phyloP scores from a whole-genome alignment of 2,113 vertebrate species.

The Aleadryas rufinucha region DNA sequence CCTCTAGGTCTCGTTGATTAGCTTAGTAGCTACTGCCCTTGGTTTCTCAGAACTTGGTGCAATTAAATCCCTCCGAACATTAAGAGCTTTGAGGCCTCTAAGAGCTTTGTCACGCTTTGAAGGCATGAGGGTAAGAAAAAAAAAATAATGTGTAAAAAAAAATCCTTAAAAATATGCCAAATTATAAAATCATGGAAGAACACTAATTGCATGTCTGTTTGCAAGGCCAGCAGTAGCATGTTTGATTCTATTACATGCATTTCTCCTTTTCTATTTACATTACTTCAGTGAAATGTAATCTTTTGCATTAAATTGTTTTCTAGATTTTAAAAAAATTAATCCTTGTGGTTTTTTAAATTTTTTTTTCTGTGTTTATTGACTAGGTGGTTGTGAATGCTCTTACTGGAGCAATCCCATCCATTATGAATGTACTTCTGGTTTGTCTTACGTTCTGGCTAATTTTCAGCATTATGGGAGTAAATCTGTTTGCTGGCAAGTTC shows the following conservation, averaged over 20 bases:
- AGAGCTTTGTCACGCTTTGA: constrained; percentile 98
- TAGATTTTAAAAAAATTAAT: background rate
- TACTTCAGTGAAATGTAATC: background rate
- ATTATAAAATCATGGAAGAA: background rate
- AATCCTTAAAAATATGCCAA: background rate
- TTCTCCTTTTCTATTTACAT: background rate
- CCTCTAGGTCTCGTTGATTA: constrained; percentile 91
- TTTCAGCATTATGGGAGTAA: constrained; percentile 99
- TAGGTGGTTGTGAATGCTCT: constrained; percentile 98
- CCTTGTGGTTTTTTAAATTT: background rate
- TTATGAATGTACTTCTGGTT: constrained; percentile 97
- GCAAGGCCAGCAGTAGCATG: background rate
- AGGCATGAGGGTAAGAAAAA: constrained; percentile 94
- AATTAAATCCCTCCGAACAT: constrained; percentile 93
- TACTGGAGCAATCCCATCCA: constrained; percentile 95
- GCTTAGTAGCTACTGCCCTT: constrained; percentile 83
- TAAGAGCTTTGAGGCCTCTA: constrained; percentile 92
- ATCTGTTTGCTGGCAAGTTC: constrained; percentile 94
- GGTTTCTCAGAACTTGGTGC: constrained; percentile 77
- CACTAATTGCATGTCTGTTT: background rate
- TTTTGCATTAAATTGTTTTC: background rate
- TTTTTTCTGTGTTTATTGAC: constrained; percentile 21
- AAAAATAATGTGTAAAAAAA: background rate
- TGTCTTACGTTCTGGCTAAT: constrained; percentile 99
- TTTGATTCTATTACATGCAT: background rate